Conservation (phyloP, 2,113 vertebrate genomes). For the Prietella phreatophila region DNA sequence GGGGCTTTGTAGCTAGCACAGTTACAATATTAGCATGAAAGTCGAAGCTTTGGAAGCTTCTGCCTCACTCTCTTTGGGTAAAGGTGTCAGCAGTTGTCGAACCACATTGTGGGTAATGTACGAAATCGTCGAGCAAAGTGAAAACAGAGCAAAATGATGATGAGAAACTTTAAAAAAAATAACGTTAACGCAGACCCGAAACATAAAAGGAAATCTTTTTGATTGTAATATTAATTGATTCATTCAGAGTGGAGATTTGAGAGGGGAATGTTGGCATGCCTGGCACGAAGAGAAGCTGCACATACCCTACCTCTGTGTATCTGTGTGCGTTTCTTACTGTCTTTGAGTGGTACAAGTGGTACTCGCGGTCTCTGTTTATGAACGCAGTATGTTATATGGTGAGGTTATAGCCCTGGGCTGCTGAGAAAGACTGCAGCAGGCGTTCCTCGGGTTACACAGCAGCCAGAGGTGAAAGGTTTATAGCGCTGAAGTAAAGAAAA, state of each 20-base stretch:
- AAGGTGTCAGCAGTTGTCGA: not conserved
- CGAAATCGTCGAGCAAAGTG: not conserved
- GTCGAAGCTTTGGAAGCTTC: not conserved
- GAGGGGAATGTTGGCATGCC: not conserved
- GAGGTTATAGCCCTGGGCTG: conserved; percentile 60
- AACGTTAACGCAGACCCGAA: not conserved
- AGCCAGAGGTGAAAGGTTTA: conserved; percentile 64
- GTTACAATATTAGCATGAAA: not conserved
- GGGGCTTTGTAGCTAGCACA: not conserved
- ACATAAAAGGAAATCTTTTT: not conserved
- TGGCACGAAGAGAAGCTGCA: not conserved
- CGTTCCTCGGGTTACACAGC: conserved; percentile 41
- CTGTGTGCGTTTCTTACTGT: conserved; percentile 38
- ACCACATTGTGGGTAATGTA: too few relatives aligned
- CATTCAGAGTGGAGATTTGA: not conserved
- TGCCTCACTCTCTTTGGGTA: not conserved
- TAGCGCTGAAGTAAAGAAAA: conserved; percentile 53
- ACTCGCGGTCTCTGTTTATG: conserved; percentile 22
- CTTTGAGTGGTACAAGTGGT: conserved; percentile 42
- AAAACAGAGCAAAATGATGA: not conserved
- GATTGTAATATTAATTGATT: not conserved
- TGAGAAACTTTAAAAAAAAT: not conserved
- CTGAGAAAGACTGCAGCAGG: conserved; percentile 51
- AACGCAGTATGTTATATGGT: conserved; percentile 56
- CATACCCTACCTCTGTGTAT: conserved; percentile 21